phyloP scores from a whole-genome alignment of 2,113 vertebrate genomes.

The Monarcha castaneiventris region DNA sequence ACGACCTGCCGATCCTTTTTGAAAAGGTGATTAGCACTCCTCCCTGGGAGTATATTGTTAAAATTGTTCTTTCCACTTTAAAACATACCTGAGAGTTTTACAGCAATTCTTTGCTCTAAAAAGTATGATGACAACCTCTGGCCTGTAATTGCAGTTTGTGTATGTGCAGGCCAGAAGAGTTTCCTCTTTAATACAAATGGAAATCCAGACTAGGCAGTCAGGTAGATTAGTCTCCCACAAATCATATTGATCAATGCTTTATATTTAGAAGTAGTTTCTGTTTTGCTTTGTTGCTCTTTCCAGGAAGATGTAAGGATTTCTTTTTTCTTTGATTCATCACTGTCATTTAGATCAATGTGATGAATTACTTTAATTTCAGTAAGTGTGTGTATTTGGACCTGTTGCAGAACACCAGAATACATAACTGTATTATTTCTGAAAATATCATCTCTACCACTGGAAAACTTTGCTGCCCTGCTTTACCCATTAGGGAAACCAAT shows the following conservation, averaged over 20 bases:
- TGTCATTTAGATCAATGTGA: conserved; percentile 70
- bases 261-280: not conserved
- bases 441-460: not conserved
- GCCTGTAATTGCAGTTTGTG: not conserved
- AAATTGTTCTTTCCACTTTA: not conserved
- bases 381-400: conserved; percentile 72
- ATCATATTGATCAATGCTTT: not conserved
- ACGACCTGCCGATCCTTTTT: not conserved
- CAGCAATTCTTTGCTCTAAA: not conserved
- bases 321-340: conserved; percentile 62
- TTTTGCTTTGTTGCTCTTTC: conserved; percentile 51
- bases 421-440: not conserved
- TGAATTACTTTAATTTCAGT: conserved; percentile 85
- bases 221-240: not conserved
- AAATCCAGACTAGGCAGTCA: not conserved
- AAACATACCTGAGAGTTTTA: not conserved
- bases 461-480: not conserved
- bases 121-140: not conserved
- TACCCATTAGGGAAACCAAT: not conserved
- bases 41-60: not conserved
- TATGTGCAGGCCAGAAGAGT: not conserved
- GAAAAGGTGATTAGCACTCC: not conserved
- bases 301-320: conserved; percentile 62
- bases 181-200: not conserved
- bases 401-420: conserved; percentile 9